Percentiles rank a stretch among this genome's conserved stretches.
Evolutionary conservation across 37 sponge, comb jelly and placozoan genomes (phyloP).

Genomic region (Beroe ovata): DNA sequence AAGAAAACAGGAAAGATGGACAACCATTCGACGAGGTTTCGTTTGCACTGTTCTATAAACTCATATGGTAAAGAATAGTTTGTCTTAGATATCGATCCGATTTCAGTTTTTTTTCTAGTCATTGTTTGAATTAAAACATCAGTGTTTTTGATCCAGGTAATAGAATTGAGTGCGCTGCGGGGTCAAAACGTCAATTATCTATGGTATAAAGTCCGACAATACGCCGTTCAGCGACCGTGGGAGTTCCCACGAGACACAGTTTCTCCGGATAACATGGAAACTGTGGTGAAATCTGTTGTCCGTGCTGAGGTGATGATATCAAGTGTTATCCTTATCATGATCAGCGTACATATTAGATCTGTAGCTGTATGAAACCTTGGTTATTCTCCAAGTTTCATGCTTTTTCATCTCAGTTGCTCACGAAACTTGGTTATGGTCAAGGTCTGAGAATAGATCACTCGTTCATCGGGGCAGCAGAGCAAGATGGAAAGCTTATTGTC

Average conservation of each 20-base stretch:
- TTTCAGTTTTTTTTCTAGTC: no score
- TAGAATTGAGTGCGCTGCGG: conserved; percentile 17
- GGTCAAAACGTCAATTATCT: conserved; percentile 3
- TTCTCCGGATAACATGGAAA: conserved; percentile 42
- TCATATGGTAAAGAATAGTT: no score
- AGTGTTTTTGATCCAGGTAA: not conserved
- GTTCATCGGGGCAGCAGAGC: conserved; percentile 1
- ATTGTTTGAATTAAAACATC: no score
- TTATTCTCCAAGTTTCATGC: no score
- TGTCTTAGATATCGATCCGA: no score
- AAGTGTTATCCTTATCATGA: not conserved
- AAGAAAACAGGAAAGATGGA: not conserved
- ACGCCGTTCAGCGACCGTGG: conserved; percentile 32
- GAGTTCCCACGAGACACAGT: conserved; percentile 11
- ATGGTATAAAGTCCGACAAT: conserved; percentile 21
- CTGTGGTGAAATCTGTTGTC: conserved; percentile 7
- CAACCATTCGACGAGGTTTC: not conserved
- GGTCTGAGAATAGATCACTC: not conserved
- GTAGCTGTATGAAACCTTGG: no score
- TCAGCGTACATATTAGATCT: no score
- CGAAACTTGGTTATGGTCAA: not conserved
- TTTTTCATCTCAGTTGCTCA: conserved; percentile 9
- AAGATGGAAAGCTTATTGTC: not conserved
- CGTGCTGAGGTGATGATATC: conserved; percentile 29
- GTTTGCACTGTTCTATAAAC: not conserved